Evolutionary conservation across 2,113 vertebrate genomes (phyloP).

Genomic region (Protobothrops mucrosquamatus): DNA sequence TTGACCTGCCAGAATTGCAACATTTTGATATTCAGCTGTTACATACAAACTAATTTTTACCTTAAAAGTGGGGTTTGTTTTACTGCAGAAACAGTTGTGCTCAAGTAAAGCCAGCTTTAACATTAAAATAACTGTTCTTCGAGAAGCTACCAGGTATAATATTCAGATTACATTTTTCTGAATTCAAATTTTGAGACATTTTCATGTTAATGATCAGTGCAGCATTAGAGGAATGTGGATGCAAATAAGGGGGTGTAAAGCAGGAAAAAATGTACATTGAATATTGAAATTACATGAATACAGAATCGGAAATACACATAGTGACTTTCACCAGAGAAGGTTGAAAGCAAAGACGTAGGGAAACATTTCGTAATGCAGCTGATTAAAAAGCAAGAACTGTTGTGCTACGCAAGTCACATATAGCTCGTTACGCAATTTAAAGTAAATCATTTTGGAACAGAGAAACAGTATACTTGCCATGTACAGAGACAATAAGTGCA

Average conservation of each 20-base stretch:
- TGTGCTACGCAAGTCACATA: neutral
- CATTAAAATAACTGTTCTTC: neutral
- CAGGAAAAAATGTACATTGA: neutral
- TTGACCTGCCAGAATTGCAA: neutral
- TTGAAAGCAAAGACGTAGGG: neutral
- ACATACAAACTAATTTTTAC: neutral
- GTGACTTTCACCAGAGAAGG: neutral
- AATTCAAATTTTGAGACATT: neutral
- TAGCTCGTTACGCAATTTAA: neutral
- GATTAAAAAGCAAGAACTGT: neutral
- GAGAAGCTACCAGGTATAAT: neutral
- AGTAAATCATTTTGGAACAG: neutral
- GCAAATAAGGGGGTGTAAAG: neutral
- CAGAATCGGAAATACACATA: neutral
- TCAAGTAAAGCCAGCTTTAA: neutral
- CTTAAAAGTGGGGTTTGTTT: neutral
- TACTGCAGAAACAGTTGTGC: neutral
- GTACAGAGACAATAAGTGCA: slow-evolving; percentile 27
- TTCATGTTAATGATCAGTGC: neutral
- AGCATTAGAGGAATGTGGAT: neutral
- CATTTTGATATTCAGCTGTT: neutral
- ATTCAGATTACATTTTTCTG: neutral
- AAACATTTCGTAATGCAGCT: neutral
- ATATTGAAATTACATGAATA: slow-evolving; percentile 1
- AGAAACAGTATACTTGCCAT: slow-evolving; percentile 10